These are phyloP conservation scores for Nomada ferruginata DNA, from an alignment of 2,888 invertebrate species.

Conservation along the genomic window DNA sequence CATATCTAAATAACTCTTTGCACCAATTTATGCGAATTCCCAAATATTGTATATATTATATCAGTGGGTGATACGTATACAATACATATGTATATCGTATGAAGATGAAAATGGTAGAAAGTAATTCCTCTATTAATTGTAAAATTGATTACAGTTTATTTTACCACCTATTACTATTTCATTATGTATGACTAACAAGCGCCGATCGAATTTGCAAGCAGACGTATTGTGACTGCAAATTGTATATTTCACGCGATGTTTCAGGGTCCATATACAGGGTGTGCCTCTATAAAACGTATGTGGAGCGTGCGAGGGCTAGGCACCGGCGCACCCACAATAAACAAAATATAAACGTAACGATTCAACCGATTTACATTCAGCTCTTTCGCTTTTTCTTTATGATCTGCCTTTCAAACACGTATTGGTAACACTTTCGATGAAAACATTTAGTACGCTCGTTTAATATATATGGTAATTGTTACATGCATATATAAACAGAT, in stretches of 20 bases:
- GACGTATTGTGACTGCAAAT: constrained; percentile 23
- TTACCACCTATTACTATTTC: too few relatives aligned
- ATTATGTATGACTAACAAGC: neutral
- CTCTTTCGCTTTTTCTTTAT: neutral
- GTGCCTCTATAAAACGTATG: constrained; percentile 71
- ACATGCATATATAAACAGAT: neutral
- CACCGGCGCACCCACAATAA: constrained; percentile 70
- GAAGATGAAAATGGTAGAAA: too few relatives aligned
- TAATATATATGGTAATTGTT: neutral
- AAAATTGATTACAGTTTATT: neutral
- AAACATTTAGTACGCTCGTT: neutral
- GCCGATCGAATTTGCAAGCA: constrained; percentile 15
- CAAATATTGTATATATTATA: too few relatives aligned
- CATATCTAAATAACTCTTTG: too few relatives aligned
- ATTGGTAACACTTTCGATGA: neutral
- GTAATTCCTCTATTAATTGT: too few relatives aligned
- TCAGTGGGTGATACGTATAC: too few relatives aligned
- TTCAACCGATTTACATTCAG: constrained; percentile 28
- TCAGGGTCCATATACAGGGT: constrained; percentile 52
- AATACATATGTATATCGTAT: too few relatives aligned
- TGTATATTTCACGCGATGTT: constrained; percentile 37
- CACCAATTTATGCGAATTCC: too few relatives aligned
- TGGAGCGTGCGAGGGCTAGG: constrained; percentile 76
- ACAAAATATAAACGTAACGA: constrained; percentile 38
- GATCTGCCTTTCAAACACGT: neutral